phyloP scores from a whole-genome alignment of 1,140 invertebrate genomes.

The Acromyrmex heyeri region DNA sequence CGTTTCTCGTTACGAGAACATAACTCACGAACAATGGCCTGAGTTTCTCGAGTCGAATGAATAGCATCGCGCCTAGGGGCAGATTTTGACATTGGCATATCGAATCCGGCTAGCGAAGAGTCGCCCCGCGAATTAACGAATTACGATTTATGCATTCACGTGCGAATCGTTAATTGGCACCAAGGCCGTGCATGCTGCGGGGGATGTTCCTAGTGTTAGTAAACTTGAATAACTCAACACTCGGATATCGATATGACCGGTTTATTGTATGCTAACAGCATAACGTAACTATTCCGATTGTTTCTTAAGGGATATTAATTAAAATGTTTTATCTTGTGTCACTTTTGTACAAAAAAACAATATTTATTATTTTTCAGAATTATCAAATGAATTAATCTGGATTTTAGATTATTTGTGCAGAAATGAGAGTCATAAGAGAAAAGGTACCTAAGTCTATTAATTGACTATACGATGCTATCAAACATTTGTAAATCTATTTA shows the following conservation, averaged over 20 bases:
- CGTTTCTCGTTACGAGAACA: constrained; percentile 75
- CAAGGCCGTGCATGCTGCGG: constrained; percentile 65
- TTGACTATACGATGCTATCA: neutral
- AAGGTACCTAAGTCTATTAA: neutral
- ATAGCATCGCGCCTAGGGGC: constrained; percentile 69
- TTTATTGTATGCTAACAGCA: constrained; percentile 25
- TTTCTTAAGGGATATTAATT: constrained; percentile 17
- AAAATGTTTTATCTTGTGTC: neutral
- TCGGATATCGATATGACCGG: constrained; percentile 26
- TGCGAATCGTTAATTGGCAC: constrained; percentile 74
- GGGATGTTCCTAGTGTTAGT: constrained; percentile 53
- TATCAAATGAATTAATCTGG: neutral
- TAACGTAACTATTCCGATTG: constrained; percentile 22
- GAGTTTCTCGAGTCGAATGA: constrained; percentile 72
- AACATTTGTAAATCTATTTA: neutral
- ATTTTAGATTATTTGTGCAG: neutral
- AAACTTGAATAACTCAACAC: constrained; percentile 31
- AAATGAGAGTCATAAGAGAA: neutral
- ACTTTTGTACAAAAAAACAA: neutral
- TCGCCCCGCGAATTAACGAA: constrained; percentile 74
- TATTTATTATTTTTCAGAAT: neutral
- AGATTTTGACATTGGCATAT: constrained; percentile 72
- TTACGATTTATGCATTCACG: constrained; percentile 75
- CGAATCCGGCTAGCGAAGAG: constrained; percentile 65
- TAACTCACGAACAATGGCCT: constrained; percentile 75